phyloP scores from a whole-genome alignment of 2,113 vertebrate species.

The Capreolus pygargus region DNA sequence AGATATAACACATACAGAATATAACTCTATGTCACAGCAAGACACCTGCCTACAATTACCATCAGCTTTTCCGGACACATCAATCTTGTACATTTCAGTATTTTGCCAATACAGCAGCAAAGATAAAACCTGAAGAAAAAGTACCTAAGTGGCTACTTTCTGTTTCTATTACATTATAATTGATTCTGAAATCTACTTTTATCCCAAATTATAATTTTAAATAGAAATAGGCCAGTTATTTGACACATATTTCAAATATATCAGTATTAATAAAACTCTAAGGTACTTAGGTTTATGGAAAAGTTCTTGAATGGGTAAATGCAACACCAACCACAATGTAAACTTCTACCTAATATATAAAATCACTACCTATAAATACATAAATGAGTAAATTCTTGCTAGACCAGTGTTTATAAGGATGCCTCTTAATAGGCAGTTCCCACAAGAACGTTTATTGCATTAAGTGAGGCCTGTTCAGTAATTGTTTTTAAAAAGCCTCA shows the following conservation, averaged over 20 bases:
- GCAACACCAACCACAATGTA: background rate
- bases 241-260: conserved; percentile 65
- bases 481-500: background rate
- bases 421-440: background rate
- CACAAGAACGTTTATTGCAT: background rate
- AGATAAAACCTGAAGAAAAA: conserved; percentile 76
- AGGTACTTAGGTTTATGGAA: background rate
- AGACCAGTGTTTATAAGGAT: background rate
- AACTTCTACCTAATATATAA: background rate
- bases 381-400: background rate
- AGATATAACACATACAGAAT: conserved; percentile 73
- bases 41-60: conserved; percentile 77
- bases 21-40: conserved; percentile 71
- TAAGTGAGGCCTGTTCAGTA: background rate
- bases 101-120: conserved; percentile 72
- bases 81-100: conserved; percentile 73
- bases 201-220: conserved; percentile 58
- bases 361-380: background rate
- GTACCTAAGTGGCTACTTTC: conserved; percentile 71
- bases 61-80: conserved; percentile 63
- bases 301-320: background rate
- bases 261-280: background rate
- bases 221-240: conserved; percentile 69
- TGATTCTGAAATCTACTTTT: conserved; percentile 50
- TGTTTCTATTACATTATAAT: conserved; percentile 59